Base-by-base conservation (phyloP, 2,888 invertebrate genomes). In the Idaea straminata region DNA sequence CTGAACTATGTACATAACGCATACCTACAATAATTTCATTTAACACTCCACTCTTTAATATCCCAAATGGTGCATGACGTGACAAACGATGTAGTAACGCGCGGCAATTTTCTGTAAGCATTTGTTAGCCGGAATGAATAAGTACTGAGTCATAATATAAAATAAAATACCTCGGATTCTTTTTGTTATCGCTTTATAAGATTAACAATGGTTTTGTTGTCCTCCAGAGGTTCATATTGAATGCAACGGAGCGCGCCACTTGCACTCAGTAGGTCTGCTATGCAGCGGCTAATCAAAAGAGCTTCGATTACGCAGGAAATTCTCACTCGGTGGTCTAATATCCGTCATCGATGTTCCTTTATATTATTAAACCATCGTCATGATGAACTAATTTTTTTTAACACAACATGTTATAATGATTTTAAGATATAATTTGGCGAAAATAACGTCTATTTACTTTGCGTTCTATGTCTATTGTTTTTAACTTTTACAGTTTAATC, bases 291-390 rank as follows among this genome's bases (percentile, higher is more conserved):
- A 83, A 86, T 88, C 87, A 89, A 86, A 87, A 83, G 85, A 77
- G 75, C 73, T 59, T 74, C 72, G 73, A 76, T 75, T 77, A 80
- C 76, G 75, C 84, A 82, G 83, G 81, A 85, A 80, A 79, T 78
- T 82, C 84, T 77, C 75, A 67, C 78, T 80, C 74, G 88, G 88
- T 87, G 88, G 88, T 87, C 87, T 81, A 77, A 80, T 75, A 82
- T 80, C 77, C 25, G 72, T 78, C 73, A 77, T 72, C 74, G 69
- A 59, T 66, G 72, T 72, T 74, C 64, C 72, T 74, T 77, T 61
- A 16, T 4, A 16, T 25, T 16, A 34, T 47, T 36, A 7, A 25
- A 47, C 47, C 47, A 47, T 34, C 25, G 16, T 13, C 59, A 13
- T 16, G 5, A 59, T 59, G 59, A 59, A 59, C 13, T 34, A 34